Percentiles rank a stretch among this genome's conserved stretches.
Evolutionary conservation across 2,113 vertebrate genomes (phyloP).

Genomic region (Mustela lutreola): DNA sequence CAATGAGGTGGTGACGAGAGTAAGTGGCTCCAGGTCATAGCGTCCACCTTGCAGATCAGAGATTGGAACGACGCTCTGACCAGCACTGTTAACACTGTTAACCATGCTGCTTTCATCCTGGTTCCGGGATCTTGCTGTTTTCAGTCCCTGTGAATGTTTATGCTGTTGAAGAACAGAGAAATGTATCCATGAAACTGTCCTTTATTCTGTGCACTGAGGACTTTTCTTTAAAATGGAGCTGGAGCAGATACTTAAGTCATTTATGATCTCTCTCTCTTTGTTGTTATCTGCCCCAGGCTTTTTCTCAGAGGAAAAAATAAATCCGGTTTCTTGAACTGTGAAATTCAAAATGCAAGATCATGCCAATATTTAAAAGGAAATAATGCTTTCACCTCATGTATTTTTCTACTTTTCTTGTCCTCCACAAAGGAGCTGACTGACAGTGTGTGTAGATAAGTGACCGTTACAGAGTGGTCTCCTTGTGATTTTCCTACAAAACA

Average conservation of each 20-base stretch:
- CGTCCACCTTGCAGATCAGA: background rate
- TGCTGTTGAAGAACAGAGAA: background rate
- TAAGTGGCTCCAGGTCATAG: background rate
- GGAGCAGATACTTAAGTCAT: background rate
- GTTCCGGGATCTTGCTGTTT: too few relatives aligned
- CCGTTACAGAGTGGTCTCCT: background rate
- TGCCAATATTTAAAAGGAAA: background rate
- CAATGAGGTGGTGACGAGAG: background rate
- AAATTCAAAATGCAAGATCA: background rate
- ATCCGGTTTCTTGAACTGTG: background rate
- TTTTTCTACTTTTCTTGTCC: background rate
- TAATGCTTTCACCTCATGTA: background rate
- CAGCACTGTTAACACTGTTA: too few relatives aligned
- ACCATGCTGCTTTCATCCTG: too few relatives aligned
- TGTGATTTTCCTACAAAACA: background rate
- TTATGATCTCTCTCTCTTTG: background rate
- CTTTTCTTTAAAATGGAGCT: background rate
- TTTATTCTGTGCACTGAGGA: background rate
- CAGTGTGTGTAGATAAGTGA: background rate
- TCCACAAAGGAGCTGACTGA: background rate
- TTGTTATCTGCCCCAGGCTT: background rate
- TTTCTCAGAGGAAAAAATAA: background rate
- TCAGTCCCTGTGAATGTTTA: background rate
- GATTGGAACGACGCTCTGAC: background rate
- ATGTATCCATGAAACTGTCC: background rate